phyloP scores from a whole-genome alignment of 2,888 invertebrate species.

The Drosophila stalkeri region DNA sequence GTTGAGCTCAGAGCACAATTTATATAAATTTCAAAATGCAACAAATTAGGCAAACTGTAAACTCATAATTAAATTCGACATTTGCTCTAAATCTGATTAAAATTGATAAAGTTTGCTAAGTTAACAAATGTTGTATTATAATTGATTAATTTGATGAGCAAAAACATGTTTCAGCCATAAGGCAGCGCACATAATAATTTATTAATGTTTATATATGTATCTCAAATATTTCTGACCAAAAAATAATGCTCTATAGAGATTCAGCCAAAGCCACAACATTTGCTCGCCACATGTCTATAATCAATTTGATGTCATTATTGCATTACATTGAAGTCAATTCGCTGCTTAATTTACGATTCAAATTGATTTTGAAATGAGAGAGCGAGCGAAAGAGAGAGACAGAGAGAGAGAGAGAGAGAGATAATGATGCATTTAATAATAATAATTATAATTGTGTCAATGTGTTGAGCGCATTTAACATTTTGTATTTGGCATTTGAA shows the following conservation, averaged over 20 bases:
- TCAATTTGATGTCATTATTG: background rate
- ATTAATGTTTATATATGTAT: background rate
- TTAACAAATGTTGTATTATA: too few relatives aligned
- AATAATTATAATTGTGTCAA: conserved; percentile 14
- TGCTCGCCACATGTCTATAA: background rate
- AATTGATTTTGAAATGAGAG: conserved; percentile 26
- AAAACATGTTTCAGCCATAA: too few relatives aligned
- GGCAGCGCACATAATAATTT: too few relatives aligned
- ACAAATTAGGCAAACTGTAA: too few relatives aligned
- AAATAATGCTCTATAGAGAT: background rate
- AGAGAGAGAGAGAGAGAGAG: conserved; percentile 2
- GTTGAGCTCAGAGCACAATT: too few relatives aligned
- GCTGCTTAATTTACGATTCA: background rate
- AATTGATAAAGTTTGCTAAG: background rate
- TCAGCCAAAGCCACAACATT: background rate
- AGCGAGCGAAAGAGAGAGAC: conserved; percentile 6
- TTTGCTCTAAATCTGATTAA: background rate
- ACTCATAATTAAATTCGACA: too few relatives aligned
- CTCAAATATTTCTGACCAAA: background rate
- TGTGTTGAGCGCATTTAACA: conserved; percentile 12
- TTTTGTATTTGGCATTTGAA: conserved; percentile 7
- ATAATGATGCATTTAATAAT: conserved; percentile 3
- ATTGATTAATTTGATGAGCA: background rate
- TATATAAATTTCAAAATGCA: too few relatives aligned
- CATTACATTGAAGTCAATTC: conserved; percentile 11